A percentile compares a stretch with the other conserved stretches of the same genome.
These are phyloP conservation scores for Chymomyza amoena DNA, from an alignment of 2,888 invertebrate species.

Conservation along the genomic window DNA sequence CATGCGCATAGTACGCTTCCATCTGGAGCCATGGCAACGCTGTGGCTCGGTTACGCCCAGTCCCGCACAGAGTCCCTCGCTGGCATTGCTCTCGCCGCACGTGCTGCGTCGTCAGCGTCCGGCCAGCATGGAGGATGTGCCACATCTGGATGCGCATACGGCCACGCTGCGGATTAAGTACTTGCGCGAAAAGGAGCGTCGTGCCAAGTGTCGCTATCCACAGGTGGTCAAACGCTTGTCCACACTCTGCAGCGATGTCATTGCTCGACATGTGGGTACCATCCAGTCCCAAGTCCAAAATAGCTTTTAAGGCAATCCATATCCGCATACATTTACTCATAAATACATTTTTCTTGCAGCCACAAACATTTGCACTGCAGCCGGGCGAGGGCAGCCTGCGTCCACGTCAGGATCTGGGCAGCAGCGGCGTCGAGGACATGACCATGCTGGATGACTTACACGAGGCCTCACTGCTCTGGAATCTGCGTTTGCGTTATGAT, in stretches of 20 bases:
- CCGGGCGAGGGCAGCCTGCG: conserved; percentile 83
- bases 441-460: conserved; percentile 93
- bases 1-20: conserved; percentile 79
- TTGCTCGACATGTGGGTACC: conserved; percentile 80
- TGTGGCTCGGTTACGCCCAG: conserved; percentile 76
- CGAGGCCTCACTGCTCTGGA: conserved; percentile 96
- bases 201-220: conserved; percentile 78
- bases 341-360: conserved; percentile 80
- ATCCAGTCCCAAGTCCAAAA: no score
- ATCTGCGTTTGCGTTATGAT: conserved; percentile 94
- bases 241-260: conserved; percentile 81
- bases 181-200: conserved; percentile 61
- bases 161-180: conserved; percentile 50
- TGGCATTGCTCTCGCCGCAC: conserved; percentile 74
- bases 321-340: neutral
- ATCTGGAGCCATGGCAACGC: conserved; percentile 78
- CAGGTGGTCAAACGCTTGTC: conserved; percentile 79
- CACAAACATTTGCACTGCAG: conserved; percentile 88
- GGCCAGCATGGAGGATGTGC: conserved; percentile 73
- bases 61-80: conserved; percentile 75
- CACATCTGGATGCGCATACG: conserved; percentile 44
- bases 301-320: no score
- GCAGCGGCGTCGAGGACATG: conserved; percentile 94
- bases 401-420: conserved; percentile 91
- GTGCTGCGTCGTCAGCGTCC: conserved; percentile 77